A percentile compares a stretch with the other conserved stretches of the same genome.
These are phyloP conservation scores for Onychomys leucogaster DNA, from an alignment of 2,797 vertebrate genomes.

Conservation along the genomic window DNA sequence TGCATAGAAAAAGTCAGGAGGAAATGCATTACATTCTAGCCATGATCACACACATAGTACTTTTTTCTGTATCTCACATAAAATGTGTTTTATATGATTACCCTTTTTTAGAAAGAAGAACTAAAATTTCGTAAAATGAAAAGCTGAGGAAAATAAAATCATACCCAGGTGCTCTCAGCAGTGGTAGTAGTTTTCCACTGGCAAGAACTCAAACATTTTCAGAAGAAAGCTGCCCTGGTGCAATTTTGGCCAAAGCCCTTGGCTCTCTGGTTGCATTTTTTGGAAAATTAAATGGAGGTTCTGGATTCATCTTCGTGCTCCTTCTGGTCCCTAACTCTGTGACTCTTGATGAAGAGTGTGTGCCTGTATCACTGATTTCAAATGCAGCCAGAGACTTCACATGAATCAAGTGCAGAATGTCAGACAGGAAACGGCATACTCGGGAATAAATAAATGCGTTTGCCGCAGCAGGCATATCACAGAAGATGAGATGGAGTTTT, in stretches of 20 bases:
- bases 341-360: slow-evolving; percentile 23
- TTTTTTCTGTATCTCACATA: neutral
- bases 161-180: neutral
- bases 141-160: slow-evolving; percentile 27
- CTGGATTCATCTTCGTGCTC: neutral
- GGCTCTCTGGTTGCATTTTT: slow-evolving; percentile 7
- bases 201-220: neutral
- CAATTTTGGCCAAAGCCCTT: neutral
- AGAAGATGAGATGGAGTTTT: neutral
- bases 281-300: slow-evolving; percentile 48
- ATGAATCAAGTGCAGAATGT: slow-evolving; percentile 33
- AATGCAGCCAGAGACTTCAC: neutral
- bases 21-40: neutral
- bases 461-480: neutral
- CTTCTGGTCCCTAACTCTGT: neutral
- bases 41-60: neutral
- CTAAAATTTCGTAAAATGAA: slow-evolving; percentile 23
- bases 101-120: neutral
- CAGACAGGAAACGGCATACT: neutral
- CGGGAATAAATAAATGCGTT: slow-evolving; percentile 4
- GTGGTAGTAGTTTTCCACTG: neutral
- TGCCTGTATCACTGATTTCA: slow-evolving; percentile 30
- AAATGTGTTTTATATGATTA: neutral
- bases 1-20: neutral
- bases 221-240: neutral